Evolutionary conservation across 2,888 invertebrate species (phyloP).

Genomic region (Cactoblastis cactorum): DNA sequence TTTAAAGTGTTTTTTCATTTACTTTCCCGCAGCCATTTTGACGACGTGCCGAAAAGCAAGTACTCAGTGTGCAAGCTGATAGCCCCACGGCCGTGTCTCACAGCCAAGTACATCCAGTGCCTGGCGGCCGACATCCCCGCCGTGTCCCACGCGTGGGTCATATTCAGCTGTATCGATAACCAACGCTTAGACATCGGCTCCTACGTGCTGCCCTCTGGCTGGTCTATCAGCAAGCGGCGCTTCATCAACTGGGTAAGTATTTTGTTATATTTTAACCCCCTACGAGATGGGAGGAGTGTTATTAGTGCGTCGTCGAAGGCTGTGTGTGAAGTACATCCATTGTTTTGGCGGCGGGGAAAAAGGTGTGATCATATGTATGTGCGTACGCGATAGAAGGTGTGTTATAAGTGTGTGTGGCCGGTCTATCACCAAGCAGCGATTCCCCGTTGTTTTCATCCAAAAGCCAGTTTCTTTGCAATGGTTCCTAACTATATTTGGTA

Average conservation of each 20-base stretch:
- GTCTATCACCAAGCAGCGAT: no score
- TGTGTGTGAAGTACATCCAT: no score
- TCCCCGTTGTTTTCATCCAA: no score
- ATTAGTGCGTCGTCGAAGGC: no score
- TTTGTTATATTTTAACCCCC: no score
- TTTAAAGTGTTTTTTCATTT: not conserved
- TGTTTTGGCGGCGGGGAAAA: no score
- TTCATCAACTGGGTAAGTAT: slow-evolving; percentile 64
- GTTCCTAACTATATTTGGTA: no score
- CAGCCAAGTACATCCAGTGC: slow-evolving; percentile 86
- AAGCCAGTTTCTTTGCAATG: no score
- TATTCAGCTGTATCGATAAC: slow-evolving; percentile 76
- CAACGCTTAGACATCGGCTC: slow-evolving; percentile 56
- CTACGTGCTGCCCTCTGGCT: slow-evolving; percentile 81
- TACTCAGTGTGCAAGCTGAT: slow-evolving; percentile 79
- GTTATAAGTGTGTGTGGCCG: no score
- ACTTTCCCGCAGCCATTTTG: slow-evolving; percentile 63
- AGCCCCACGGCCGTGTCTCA: slow-evolving; percentile 85
- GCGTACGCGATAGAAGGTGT: no score
- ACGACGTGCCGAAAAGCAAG: slow-evolving; percentile 74
- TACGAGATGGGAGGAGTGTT: no score
- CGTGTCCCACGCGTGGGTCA: slow-evolving; percentile 85
- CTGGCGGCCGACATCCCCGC: slow-evolving; percentile 82
- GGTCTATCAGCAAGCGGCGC: slow-evolving; percentile 68
- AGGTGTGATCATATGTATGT: no score